Conservation (phyloP, 2,797 vertebrate species). For the Ctenopoma kingsleyae region DNA sequence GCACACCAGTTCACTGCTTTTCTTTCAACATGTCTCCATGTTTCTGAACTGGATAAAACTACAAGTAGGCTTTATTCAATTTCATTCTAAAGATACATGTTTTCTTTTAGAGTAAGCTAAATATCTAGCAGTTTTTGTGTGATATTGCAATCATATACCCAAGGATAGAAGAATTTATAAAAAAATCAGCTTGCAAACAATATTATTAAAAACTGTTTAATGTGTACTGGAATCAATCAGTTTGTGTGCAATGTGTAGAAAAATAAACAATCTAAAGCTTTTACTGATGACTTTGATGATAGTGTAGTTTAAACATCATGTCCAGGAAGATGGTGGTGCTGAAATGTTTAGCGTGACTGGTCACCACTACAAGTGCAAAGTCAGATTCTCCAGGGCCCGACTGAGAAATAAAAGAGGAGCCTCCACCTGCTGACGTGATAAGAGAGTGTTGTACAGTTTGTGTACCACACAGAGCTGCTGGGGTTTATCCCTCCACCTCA, state of each 20-base stretch:
- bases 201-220: too few species aligned
- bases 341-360: neutral
- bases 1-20: too few species aligned
- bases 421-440: conserved; percentile 50
- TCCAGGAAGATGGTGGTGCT: neutral
- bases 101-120: neutral
- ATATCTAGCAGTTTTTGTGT: neutral
- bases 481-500: conserved; percentile 15
- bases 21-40: too few species aligned
- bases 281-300: too few species aligned
- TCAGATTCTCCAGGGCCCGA: neutral
- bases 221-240: too few species aligned
- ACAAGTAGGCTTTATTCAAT: too few species aligned
- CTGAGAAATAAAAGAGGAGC: conserved; percentile 26
- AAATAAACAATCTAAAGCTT: neutral
- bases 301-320: neutral
- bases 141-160: too few species aligned
- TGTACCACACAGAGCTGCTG: neutral
- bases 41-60: too few species aligned
- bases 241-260: too few species aligned
- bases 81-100: too few species aligned
- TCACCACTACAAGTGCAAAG: neutral
- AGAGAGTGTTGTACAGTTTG: conserved; percentile 15
- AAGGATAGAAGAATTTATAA: too few species aligned
- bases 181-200: too few species aligned